These are phyloP conservation scores for Aleiodes alternator DNA, from an alignment of 2,888 invertebrate species.

Conservation along the genomic window DNA sequence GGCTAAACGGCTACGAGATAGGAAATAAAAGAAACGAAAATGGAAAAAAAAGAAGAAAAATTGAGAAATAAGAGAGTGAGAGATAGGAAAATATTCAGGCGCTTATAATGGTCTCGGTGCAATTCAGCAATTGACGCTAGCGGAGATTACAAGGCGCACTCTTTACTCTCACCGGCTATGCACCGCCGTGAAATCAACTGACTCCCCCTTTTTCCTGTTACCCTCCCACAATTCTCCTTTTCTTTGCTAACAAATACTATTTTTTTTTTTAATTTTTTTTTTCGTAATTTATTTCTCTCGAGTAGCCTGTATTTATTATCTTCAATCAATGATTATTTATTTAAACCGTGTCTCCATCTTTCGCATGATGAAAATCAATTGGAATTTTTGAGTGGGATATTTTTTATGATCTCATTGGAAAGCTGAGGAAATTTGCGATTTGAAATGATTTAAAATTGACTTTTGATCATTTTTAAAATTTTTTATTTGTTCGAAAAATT, in stretches of 20 bases:
- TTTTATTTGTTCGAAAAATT: too few relatives aligned
- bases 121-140: constrained; percentile 50
- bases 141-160: constrained; percentile 47
- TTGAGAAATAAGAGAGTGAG: constrained; percentile 3
- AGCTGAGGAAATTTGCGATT: too few relatives aligned
- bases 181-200: constrained; percentile 45
- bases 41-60: constrained; percentile 33
- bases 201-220: constrained; percentile 21
- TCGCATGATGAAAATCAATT: neutral
- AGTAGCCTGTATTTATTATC: constrained; percentile 14
- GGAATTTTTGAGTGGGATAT: too few relatives aligned
- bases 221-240: constrained; percentile 4
- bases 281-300: neutral
- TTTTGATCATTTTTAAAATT: too few relatives aligned
- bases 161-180: too few relatives aligned
- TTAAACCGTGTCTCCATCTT: constrained; percentile 1
- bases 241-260: neutral
- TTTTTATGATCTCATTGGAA: too few relatives aligned
- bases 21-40: constrained; percentile 33
- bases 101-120: constrained; percentile 45
- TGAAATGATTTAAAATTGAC: too few relatives aligned
- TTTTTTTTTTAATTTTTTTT: neutral
- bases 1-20: constrained; percentile 38
- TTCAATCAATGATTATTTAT: neutral
- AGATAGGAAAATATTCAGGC: constrained; percentile 39